These are phyloP conservation scores for Dallia pectoralis DNA, from an alignment of 2,797 vertebrate species.

Conservation along the genomic window DNA sequence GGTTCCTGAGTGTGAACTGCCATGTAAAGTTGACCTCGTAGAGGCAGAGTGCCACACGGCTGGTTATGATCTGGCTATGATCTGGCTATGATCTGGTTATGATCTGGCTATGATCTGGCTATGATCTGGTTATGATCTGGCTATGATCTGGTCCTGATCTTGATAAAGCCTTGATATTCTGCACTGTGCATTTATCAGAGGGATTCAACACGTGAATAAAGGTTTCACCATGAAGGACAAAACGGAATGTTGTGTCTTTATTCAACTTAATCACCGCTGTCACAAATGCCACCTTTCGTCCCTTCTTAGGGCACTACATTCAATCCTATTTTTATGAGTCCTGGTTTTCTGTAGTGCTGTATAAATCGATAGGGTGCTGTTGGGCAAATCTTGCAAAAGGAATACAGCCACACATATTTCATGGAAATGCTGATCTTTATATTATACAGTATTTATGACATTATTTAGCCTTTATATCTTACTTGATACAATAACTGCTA, in stretches of 20 bases:
- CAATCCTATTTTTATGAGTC: not conserved
- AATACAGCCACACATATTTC: not conserved
- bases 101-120: too few relatives aligned
- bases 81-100: too few relatives aligned
- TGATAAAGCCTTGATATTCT: slow-evolving; percentile 32
- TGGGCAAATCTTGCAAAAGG: not conserved
- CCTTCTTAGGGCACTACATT: not conserved
- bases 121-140: too few relatives aligned
- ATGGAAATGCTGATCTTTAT: too few relatives aligned
- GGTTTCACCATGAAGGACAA: slow-evolving; percentile 64
- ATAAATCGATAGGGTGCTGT: not conserved
- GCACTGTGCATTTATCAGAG: slow-evolving; percentile 42
- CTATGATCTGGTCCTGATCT: too few relatives aligned
- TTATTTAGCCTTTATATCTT: not conserved
- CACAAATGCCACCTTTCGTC: too few relatives aligned
- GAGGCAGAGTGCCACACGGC: slow-evolving; percentile 5
- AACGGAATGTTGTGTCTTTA: slow-evolving; percentile 36
- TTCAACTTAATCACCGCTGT: not conserved
- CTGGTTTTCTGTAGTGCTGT: not conserved
- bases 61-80: too few relatives aligned
- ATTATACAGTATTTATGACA: not conserved
- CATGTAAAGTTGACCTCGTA: slow-evolving; percentile 31
- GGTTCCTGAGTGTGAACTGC: slow-evolving; percentile 65
- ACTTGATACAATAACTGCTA: slow-evolving; percentile 22
- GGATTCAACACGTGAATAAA: slow-evolving; percentile 52